These are phyloP conservation scores for Hololepta plana DNA, from an alignment of 2,888 invertebrate genomes.

Conservation along the genomic window DNA sequence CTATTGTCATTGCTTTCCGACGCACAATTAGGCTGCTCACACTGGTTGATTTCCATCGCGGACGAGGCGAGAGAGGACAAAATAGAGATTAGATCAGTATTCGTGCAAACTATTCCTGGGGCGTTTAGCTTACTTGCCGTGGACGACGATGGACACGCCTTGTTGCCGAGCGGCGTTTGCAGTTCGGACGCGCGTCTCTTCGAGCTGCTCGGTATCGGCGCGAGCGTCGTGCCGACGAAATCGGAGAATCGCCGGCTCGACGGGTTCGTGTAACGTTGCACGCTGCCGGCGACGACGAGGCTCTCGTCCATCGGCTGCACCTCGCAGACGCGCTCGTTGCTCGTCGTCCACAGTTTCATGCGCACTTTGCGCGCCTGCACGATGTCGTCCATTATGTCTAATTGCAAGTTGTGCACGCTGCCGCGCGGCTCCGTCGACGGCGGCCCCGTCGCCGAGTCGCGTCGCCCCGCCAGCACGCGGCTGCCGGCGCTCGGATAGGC, in stretches of 20 bases:
- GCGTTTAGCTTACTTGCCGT: conserved; percentile 21
- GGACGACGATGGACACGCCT: conserved; percentile 5
- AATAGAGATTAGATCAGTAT: conserved; percentile 64
- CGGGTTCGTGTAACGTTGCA: conserved; percentile 33
- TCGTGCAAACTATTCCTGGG: conserved; percentile 58
- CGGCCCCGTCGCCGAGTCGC: conserved; percentile 36
- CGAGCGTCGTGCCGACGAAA: conserved; percentile 41
- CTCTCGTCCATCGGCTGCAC: conserved; percentile 64
- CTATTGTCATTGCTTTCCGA: conserved; percentile 7
- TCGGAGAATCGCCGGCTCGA: conserved; percentile 51
- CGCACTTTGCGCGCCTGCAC: conserved; percentile 66
- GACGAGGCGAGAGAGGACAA: conserved; percentile 64
- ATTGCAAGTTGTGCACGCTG: conserved; percentile 65
- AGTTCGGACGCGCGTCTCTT: conserved; percentile 56
- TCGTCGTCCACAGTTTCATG: conserved; percentile 71
- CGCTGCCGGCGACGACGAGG: conserved; percentile 31
- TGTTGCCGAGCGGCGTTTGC: conserved; percentile 31
- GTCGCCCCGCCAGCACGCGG: conserved; percentile 23
- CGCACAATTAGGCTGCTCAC: too few relatives aligned
- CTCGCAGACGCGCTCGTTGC: conserved; percentile 59
- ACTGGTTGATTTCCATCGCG: conserved; percentile 59
- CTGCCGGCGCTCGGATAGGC: conserved; percentile 44
- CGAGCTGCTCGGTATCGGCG: conserved; percentile 36
- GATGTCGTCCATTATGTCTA: conserved; percentile 81
- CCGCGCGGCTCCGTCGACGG: conserved; percentile 55